Evolutionary conservation across 2,888 invertebrate species (phyloP).

Genomic region (Noctua pronuba): DNA sequence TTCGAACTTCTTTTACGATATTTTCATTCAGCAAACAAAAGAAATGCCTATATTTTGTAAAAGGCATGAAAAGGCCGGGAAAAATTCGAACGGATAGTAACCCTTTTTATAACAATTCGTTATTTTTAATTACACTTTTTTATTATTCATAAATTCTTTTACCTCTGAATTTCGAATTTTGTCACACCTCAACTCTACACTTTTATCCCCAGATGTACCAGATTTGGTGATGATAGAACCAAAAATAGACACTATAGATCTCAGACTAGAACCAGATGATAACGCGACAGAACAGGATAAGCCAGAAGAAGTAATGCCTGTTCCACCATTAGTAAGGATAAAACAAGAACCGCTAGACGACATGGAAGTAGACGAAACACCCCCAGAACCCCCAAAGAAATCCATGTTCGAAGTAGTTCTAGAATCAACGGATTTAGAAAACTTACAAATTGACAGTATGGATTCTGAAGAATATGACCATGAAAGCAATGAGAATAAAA

Average conservation of each 20-base stretch:
- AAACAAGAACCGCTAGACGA: slow-evolving; percentile 61
- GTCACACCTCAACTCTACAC: background rate
- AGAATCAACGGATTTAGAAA: slow-evolving; percentile 47
- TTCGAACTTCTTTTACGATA: background rate
- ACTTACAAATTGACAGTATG: slow-evolving; percentile 53
- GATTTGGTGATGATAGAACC: slow-evolving; percentile 74
- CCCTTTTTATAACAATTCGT: background rate
- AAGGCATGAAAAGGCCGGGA: background rate
- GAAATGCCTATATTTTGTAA: background rate
- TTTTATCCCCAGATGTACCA: slow-evolving; percentile 39
- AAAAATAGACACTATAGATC: slow-evolving; percentile 80
- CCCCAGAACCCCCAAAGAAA: slow-evolving; percentile 38
- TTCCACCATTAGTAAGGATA: slow-evolving; percentile 57
- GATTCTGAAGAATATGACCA: background rate
- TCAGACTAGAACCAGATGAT: slow-evolving; percentile 77
- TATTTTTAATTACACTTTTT: background rate
- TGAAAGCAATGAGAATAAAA: slow-evolving; percentile 7
- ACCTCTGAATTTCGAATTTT: background rate
- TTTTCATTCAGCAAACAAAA: background rate
- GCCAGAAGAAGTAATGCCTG: slow-evolving; percentile 12
- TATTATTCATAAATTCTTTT: background rate
- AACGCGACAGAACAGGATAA: slow-evolving; percentile 50
- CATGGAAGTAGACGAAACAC: slow-evolving; percentile 36
- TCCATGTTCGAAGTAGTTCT: slow-evolving; percentile 49
- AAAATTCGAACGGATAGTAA: background rate